phyloP scores from a whole-genome alignment of 2,888 invertebrate genomes.

The Lycocerus yunnanus region DNA sequence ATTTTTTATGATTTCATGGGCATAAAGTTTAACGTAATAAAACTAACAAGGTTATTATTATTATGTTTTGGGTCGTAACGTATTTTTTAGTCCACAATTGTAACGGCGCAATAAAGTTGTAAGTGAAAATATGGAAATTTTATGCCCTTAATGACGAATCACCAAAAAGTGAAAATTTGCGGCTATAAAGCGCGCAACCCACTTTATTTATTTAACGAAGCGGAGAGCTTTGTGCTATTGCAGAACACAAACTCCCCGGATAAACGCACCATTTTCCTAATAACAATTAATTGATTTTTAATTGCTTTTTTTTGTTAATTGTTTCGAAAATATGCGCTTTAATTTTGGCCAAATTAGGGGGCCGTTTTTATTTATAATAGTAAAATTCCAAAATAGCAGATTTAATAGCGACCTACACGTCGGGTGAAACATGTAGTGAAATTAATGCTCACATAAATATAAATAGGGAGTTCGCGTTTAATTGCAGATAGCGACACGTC shows the following conservation, averaged over 20 bases:
- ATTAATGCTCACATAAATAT: conserved; percentile 32
- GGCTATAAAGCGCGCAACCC: conserved; percentile 5
- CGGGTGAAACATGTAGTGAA: conserved; percentile 25
- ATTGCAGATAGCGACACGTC: conserved; percentile 49
- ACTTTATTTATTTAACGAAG: conserved; percentile 6
- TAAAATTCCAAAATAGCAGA: conserved; percentile 23
- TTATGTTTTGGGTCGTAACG: conserved; percentile 6
- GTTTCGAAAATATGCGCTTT: background rate
- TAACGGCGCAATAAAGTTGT: conserved; percentile 21
- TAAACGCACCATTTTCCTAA: background rate
- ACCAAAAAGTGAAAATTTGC: conserved; percentile 23
- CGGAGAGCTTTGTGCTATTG: conserved; percentile 20
- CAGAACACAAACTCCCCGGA: conserved; percentile 5
- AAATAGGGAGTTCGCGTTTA: conserved; percentile 42
- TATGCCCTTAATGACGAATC: conserved; percentile 17
- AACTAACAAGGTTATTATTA: conserved; percentile 28
- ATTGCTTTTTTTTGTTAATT: background rate
- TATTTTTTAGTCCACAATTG: conserved; percentile 17
- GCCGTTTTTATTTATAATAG: conserved; percentile 21
- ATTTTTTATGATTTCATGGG: conserved; percentile 24
- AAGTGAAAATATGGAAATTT: conserved; percentile 29
- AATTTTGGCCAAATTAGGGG: background rate
- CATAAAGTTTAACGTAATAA: conserved; percentile 22
- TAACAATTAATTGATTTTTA: background rate
- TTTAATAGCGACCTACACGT: conserved; percentile 19